Evolutionary conservation across 2,113 vertebrate species (phyloP), one percentile per base, ranked within the genome.

Genomic region (Hirundichthys speculiger): DNA sequence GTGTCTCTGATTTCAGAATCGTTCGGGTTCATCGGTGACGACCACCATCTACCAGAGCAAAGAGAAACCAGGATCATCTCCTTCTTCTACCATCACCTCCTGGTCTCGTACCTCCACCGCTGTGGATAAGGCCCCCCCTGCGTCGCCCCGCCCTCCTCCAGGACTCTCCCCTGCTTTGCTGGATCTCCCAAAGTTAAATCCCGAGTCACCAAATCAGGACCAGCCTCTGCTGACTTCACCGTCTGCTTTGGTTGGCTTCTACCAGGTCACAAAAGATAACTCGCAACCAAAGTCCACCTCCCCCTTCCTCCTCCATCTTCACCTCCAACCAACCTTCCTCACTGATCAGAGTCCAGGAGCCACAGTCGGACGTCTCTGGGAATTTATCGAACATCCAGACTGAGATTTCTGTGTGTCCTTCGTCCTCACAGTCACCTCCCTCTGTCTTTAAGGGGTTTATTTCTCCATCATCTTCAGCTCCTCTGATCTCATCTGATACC

Each of bases 1-100:
- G 18, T 30, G 2, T 62, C 25, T 54, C 3, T 71, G 16, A 20
- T 73, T 80, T 9, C 67, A 91, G 92, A 80, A 79, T 57, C 64
- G 73, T 50, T 61, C 79, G 13, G 81, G 59, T 15, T 64, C 79
- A 34, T 77, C 85, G 20, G 80, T 5, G 62, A 63, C 76, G 5
- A 83, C 60, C 69, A 74, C 46, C 2, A 71, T 76, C 15, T 75
- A 61, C 40, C 84, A 79, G n/a, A 66, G 40, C 49, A 77, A n/a
- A 43, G 74, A 73, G 40, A 71, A 21, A 34, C 63, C 65, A 11
- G 18, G 2, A 19, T 19, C n/a, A 2, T 39, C 55, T 25, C 25
- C 53, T 20, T 16, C 51, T 24, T 16, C 25, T 8, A 5, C 18
- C 3, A 3, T 3, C 18, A 10, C 43, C 12, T 11, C 18, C 9